Conservation (phyloP, 2,797 vertebrate species). For the Epinephelus awoara region DNA sequence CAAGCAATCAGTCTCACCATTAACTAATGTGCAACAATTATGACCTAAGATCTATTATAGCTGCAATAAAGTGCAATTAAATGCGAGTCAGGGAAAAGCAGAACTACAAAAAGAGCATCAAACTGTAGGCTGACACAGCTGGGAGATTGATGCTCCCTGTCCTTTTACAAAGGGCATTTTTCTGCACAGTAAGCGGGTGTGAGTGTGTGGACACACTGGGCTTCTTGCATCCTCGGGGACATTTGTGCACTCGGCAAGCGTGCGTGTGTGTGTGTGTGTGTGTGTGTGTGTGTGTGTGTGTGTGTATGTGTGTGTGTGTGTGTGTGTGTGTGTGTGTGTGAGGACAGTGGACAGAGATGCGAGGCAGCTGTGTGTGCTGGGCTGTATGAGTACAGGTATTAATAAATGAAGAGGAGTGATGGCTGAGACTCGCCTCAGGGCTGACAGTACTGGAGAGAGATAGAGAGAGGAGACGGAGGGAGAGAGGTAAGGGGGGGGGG, state of each 20-base stretch:
- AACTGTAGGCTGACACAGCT: constrained; percentile 67
- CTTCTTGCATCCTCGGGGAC: constrained; percentile 77
- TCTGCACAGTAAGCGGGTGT: constrained; percentile 83
- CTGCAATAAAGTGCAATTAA: constrained; percentile 61
- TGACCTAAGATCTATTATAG: constrained; percentile 32
- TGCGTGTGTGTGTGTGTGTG: constrained; percentile 25
- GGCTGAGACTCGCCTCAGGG: constrained; percentile 79
- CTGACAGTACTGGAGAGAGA: constrained; percentile 75
- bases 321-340: constrained; percentile 40
- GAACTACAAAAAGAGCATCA: constrained; percentile 67
- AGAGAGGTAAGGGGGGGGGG: constrained; percentile 8
- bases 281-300: constrained; percentile 45
- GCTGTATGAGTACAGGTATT: constrained; percentile 81
- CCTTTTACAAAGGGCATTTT: constrained; percentile 86
- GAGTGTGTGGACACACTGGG: constrained; percentile 76
- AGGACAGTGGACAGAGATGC: constrained; percentile 55
- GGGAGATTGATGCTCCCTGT: constrained; percentile 80
- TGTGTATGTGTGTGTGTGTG: constrained; percentile 54
- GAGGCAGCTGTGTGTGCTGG: constrained; percentile 68
- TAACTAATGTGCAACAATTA: constrained; percentile 36
- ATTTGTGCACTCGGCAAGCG: constrained; percentile 60
- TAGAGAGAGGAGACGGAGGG: constrained; percentile 47
- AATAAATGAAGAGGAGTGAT: constrained; percentile 86
- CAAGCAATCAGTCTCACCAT: constrained; percentile 28
- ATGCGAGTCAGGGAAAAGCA: constrained; percentile 52